These are phyloP conservation scores for Neuroterus valhalla DNA, from an alignment of 1,140 invertebrate genomes.

Conservation along the genomic window DNA sequence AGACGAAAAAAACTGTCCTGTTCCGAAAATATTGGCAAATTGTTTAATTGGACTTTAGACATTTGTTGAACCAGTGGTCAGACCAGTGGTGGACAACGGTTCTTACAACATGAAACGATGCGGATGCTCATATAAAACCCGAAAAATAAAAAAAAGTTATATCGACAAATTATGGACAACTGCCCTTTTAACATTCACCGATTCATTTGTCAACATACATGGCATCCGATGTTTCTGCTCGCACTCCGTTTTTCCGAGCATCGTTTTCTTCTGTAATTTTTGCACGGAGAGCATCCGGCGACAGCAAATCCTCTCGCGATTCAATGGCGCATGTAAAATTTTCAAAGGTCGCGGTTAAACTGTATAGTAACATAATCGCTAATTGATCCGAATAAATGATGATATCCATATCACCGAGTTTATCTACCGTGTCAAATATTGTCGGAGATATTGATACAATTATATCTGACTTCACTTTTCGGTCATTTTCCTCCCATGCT, in stretches of 20 bases:
- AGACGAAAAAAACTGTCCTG: no score
- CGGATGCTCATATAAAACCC: no score
- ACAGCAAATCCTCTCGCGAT: constrained; percentile 44
- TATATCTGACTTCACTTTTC: neutral
- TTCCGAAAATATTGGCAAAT: no score
- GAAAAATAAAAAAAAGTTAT: no score
- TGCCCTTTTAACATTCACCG: no score
- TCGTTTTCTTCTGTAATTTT: constrained; percentile 19
- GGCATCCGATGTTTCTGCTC: neutral
- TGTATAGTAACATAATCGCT: constrained; percentile 52
- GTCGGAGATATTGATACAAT: neutral
- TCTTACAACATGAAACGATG: no score
- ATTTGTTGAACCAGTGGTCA: no score
- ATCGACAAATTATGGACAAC: no score
- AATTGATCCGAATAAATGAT: constrained; percentile 45
- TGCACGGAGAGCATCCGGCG: constrained; percentile 25
- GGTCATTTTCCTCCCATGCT: neutral
- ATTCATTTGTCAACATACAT: neutral
- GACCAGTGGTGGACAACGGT: no score
- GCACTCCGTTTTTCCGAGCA: constrained; percentile 3
- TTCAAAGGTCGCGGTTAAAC: constrained; percentile 49
- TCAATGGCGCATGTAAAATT: constrained; percentile 47
- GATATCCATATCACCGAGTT: constrained; percentile 37
- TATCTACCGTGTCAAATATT: constrained; percentile 34
- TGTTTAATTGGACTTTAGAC: no score